These are phyloP conservation scores for Ormyrus nitidulus DNA, from an alignment of 2,888 invertebrate species.

Conservation along the genomic window DNA sequence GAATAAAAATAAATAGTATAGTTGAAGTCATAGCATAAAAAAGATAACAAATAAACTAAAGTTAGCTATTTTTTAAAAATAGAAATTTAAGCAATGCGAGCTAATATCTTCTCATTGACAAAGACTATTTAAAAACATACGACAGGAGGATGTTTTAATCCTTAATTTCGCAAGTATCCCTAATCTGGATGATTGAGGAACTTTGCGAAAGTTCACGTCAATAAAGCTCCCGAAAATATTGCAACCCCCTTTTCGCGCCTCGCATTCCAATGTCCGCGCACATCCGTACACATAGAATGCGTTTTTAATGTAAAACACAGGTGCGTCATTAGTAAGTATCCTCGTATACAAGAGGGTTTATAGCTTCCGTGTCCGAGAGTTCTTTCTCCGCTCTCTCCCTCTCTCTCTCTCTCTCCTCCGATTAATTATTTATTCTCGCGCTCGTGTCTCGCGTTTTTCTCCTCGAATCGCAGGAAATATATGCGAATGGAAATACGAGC, in stretches of 20 bases:
- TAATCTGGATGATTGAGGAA: too few species aligned
- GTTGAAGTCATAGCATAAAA: too few species aligned
- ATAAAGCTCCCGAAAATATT: conserved; percentile 36
- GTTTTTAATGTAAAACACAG: conserved; percentile 53
- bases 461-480: conserved; percentile 11
- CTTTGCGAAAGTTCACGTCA: neutral
- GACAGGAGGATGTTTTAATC: too few species aligned
- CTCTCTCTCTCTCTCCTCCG: neutral
- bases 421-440: conserved; percentile 57
- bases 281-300: conserved; percentile 14
- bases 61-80: too few species aligned
- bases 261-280: neutral
- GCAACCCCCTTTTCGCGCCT: neutral
- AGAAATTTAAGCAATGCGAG: too few species aligned
- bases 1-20: too few species aligned
- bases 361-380: conserved; percentile 48
- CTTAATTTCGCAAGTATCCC: too few species aligned
- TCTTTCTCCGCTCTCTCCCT: neutral
- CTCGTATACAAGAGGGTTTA: conserved; percentile 54
- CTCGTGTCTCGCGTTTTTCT: conserved; percentile 39
- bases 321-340: conserved; percentile 55
- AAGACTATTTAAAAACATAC: too few species aligned
- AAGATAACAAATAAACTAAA: too few species aligned
- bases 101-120: too few species aligned
- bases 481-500: conserved; percentile 40